A percentile compares a stretch with the other conserved stretches of the same genome.
Conservation (phyloP, 2,888 invertebrate genomes). For the Pseudococcus viburni region DNA sequence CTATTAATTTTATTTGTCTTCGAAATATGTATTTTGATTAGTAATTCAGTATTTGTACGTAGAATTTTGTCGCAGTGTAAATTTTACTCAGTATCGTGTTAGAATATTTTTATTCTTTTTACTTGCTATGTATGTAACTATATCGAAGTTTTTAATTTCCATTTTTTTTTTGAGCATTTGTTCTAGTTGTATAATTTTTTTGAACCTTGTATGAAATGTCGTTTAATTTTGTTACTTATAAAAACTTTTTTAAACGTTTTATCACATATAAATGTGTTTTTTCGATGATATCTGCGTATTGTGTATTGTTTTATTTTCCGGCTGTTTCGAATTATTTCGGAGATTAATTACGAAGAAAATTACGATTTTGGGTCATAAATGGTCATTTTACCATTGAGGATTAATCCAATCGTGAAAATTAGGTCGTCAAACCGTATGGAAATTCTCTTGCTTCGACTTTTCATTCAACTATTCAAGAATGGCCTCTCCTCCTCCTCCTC, state of each 20-base stretch:
- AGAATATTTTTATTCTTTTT: not conserved
- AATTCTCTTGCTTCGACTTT: too few species aligned
- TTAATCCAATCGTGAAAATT: too few species aligned
- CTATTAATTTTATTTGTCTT: not conserved
- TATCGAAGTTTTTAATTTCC: not conserved
- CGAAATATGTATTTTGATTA: not conserved
- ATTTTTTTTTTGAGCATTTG: not conserved
- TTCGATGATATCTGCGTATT: too few species aligned
- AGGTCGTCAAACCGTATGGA: too few species aligned
- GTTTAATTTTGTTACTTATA: not conserved
- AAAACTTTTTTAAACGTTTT: not conserved
- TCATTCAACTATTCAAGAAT: too few species aligned
- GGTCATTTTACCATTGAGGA: too few species aligned
- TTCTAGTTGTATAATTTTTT: not conserved
- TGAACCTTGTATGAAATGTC: not conserved
- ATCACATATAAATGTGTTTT: too few species aligned
- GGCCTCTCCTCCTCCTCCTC: too few species aligned
- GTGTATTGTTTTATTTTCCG: too few species aligned
- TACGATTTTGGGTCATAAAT: too few species aligned
- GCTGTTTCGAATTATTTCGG: too few species aligned
- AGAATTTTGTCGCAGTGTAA: not conserved
- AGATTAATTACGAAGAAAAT: too few species aligned
- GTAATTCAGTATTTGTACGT: not conserved
- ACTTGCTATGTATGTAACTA: not conserved
- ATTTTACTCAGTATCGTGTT: not conserved